Conservation (phyloP, 2,888 invertebrate genomes). For the Oscheius sp. region DNA sequence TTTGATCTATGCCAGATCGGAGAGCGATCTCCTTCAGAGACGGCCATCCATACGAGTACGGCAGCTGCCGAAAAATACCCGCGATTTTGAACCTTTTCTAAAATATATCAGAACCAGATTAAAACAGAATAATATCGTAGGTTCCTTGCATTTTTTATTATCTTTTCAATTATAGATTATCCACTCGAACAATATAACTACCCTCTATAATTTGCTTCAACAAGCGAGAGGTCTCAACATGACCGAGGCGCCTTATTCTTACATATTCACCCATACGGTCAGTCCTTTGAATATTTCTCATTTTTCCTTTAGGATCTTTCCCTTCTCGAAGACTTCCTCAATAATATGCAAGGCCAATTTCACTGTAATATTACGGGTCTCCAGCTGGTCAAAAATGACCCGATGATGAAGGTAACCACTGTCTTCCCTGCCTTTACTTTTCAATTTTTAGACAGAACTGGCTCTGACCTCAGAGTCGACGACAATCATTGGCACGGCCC, state of each 20-base stretch:
- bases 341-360: conserved; percentile 62
- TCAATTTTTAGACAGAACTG: conserved; percentile 55
- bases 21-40: conserved; percentile 42
- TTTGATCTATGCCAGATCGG: conserved; percentile 50
- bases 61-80: conserved; percentile 59
- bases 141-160: conserved; percentile 1
- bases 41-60: conserved; percentile 48
- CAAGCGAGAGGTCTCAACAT: conserved; percentile 67
- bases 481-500: conserved; percentile 60
- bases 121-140: conserved; percentile 67
- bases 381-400: conserved; percentile 67
- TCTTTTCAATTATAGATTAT: conserved; percentile 55
- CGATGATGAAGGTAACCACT: conserved; percentile 64
- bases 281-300: conserved; percentile 6
- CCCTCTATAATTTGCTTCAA: conserved; percentile 64
- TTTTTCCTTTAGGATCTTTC: conserved; percentile 61
- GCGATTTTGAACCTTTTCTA: conserved; percentile 65
- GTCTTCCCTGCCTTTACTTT: background rate
- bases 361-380: conserved; percentile 71
- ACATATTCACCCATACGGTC: conserved; percentile 69
- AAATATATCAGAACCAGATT: conserved; percentile 66
- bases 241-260: conserved; percentile 69
- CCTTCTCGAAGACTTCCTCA: conserved; percentile 68
- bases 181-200: conserved; percentile 68
- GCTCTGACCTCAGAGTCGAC: conserved; percentile 69